Conservation (phyloP, 2,888 invertebrate genomes). For the Pherbina coryleti region DNA sequence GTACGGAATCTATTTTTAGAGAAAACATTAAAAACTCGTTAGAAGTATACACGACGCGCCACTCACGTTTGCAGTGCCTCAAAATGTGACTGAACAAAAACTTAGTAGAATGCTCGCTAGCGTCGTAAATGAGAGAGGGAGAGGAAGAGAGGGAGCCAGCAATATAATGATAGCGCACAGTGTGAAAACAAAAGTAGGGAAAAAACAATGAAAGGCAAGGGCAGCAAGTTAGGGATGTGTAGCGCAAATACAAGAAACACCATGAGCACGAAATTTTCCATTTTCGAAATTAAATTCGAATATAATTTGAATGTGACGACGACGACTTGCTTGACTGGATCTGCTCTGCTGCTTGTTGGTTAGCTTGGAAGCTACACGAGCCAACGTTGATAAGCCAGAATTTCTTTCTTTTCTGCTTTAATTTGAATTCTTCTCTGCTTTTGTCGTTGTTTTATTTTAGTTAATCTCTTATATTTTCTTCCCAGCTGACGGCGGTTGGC, state of each 20-base stretch:
- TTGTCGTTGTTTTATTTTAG: not conserved
- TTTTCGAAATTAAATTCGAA: conserved; percentile 1
- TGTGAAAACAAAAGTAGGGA: not conserved
- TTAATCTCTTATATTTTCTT: too few relatives aligned
- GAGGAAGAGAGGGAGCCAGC: not conserved
- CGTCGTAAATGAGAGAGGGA: not conserved
- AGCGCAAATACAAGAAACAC: not conserved
- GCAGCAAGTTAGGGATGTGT: not conserved
- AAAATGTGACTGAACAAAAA: not conserved
- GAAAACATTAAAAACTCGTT: conserved; percentile 24
- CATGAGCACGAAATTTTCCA: conserved; percentile 8
- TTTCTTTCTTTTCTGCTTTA: too few relatives aligned
- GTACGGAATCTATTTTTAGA: conserved; percentile 8
- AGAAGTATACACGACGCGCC: conserved; percentile 1
- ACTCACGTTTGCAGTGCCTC: not conserved
- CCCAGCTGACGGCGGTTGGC: too few relatives aligned
- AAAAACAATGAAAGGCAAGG: not conserved
- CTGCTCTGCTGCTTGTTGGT: not conserved
- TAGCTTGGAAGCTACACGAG: not conserved
- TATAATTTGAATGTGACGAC: not conserved
- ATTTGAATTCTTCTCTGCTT: not conserved
- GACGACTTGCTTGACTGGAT: not conserved
- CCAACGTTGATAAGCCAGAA: too few relatives aligned
- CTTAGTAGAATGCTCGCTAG: not conserved
- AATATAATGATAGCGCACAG: not conserved